Conservation (phyloP, 1,140 invertebrate genomes). For the Theocolax elegans region DNA sequence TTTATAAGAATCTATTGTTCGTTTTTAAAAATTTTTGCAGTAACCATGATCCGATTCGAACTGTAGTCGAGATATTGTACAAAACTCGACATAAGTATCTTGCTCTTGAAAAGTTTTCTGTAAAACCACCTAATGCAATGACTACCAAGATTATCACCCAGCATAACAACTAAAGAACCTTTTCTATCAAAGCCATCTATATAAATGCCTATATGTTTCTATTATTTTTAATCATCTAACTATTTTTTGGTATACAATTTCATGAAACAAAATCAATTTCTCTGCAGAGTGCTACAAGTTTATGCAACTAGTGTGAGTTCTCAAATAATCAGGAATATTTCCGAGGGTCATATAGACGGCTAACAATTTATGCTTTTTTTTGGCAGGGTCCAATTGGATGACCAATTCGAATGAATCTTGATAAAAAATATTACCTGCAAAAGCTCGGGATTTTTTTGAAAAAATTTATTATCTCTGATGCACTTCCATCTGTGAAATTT, state of each 20-base stretch:
- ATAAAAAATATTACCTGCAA: constrained; percentile 54
- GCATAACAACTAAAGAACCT: constrained; percentile 49
- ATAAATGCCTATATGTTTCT: too few relatives aligned
- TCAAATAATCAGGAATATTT: too few relatives aligned
- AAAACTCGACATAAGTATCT: constrained; percentile 29
- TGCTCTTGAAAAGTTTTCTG: constrained; percentile 46
- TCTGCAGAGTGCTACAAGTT: too few relatives aligned
- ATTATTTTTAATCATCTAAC: too few relatives aligned
- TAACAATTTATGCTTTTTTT: too few relatives aligned
- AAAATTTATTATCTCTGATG: too few relatives aligned
- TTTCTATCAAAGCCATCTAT: constrained; percentile 39
- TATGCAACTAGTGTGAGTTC: too few relatives aligned
- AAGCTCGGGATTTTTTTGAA: constrained; percentile 47
- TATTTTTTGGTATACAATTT: constrained; percentile 49
- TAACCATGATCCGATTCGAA: constrained; percentile 35
- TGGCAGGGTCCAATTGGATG: constrained; percentile 54
- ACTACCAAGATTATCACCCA: constrained; percentile 55
- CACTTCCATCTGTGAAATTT: constrained; percentile 53
- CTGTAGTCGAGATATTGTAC: constrained; percentile 33
- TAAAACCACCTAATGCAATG: constrained; percentile 53
- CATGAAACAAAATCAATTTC: constrained; percentile 52
- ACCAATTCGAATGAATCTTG: constrained; percentile 56
- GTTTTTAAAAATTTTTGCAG: too few relatives aligned
- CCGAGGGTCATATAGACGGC: too few relatives aligned
- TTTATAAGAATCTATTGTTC: constrained; percentile 45